Percentiles rank a stretch among this genome's conserved stretches.
Conservation (phyloP, 2,888 invertebrate genomes). For the Blera fallax region DNA sequence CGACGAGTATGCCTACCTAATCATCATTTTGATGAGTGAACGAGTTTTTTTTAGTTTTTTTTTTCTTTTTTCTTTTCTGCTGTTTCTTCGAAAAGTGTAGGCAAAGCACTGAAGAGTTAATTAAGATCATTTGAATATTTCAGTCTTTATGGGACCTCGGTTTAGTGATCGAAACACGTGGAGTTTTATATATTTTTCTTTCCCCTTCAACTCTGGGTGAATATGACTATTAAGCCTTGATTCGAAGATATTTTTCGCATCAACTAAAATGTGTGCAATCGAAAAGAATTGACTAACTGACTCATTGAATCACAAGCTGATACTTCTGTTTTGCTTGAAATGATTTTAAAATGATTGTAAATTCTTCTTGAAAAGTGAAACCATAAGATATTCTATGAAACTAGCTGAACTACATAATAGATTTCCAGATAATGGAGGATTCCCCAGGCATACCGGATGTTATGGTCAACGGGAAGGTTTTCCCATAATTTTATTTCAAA, state of each 20-base stretch:
- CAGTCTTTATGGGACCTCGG: slow-evolving; percentile 17
- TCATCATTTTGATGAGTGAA: slow-evolving; percentile 38
- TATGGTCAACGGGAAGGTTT: not conserved
- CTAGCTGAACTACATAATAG: not conserved
- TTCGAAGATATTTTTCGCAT: not conserved
- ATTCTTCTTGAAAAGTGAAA: not conserved
- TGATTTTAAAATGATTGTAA: too few species aligned
- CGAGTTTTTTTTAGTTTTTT: slow-evolving; percentile 25
- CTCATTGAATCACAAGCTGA: too few species aligned
- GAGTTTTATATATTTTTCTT: not conserved
- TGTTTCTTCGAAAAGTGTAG: slow-evolving; percentile 9
- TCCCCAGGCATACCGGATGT: not conserved
- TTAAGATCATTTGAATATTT: slow-evolving; percentile 43
- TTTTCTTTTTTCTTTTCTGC: not conserved
- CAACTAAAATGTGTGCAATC: not conserved
- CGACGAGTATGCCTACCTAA: slow-evolving; percentile 15
- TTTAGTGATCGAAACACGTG: slow-evolving; percentile 9
- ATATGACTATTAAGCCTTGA: slow-evolving; percentile 8
- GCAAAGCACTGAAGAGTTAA: slow-evolving; percentile 17
- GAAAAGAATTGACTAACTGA: not conserved
- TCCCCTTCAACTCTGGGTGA: not conserved
- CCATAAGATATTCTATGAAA: not conserved
- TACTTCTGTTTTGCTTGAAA: too few species aligned
- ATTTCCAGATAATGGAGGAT: not conserved
- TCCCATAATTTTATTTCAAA: not conserved